phyloP scores from a whole-genome alignment of 1,140 invertebrate species.

The Drosophila nasuta region DNA sequence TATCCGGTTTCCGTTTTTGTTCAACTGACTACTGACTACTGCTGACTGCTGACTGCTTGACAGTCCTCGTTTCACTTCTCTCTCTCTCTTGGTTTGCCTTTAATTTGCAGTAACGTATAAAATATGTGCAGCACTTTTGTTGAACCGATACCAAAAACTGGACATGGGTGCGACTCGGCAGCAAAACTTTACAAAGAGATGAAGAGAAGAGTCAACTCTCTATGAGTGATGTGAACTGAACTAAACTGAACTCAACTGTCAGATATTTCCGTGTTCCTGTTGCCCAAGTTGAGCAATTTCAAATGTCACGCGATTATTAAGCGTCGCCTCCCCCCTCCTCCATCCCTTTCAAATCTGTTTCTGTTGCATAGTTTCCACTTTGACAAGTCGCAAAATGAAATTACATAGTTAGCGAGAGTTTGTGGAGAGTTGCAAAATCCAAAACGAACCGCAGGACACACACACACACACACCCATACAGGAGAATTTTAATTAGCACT shows the following conservation, averaged over 20 bases:
- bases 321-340: neutral
- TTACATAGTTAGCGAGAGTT: slow-evolving; percentile 34
- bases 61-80: slow-evolving; percentile 6
- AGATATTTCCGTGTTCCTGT: slow-evolving; percentile 45
- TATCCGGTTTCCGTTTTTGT: slow-evolving; percentile 60
- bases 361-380: slow-evolving; percentile 41
- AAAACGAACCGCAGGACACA: slow-evolving; percentile 13
- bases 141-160: slow-evolving; percentile 27
- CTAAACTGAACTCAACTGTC: slow-evolving; percentile 25
- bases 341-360: slow-evolving; percentile 1
- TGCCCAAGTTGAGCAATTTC: slow-evolving; percentile 38
- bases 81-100: neutral
- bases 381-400: slow-evolving; percentile 39
- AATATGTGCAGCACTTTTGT: slow-evolving; percentile 45
- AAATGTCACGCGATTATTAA: slow-evolving; percentile 57
- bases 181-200: neutral
- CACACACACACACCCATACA: neutral
- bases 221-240: slow-evolving; percentile 45
- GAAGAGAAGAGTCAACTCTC: neutral
- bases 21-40: slow-evolving; percentile 47
- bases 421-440: slow-evolving; percentile 3
- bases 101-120: slow-evolving; percentile 41
- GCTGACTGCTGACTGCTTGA: slow-evolving; percentile 48
- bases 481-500: slow-evolving; percentile 41
- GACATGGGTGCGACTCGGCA: slow-evolving; percentile 23